Evolutionary conservation across 1,140 invertebrate genomes (phyloP).

Genomic region (Drosophila kanapiae): DNA sequence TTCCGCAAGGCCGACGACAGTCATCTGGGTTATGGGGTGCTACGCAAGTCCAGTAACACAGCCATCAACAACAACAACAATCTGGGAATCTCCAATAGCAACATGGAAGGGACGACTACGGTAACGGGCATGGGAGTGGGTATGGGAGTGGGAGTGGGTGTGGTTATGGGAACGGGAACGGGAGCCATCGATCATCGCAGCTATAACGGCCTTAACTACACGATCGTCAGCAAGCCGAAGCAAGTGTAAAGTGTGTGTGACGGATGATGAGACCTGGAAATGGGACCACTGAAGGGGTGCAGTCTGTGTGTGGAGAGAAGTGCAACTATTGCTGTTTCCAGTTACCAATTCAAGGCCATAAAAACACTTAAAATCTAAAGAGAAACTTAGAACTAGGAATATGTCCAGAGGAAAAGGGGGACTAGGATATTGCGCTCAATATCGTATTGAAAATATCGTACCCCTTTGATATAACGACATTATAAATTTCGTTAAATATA

Average conservation of each 20-base stretch:
- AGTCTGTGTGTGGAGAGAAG: slow-evolving; percentile 17
- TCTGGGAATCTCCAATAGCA: slow-evolving; percentile 44
- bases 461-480: not conserved
- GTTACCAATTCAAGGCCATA: not conserved
- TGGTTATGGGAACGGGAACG: not conserved
- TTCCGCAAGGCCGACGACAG: slow-evolving; percentile 91
- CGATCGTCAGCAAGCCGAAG: slow-evolving; percentile 92
- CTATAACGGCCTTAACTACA: slow-evolving; percentile 92
- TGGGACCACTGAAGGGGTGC: slow-evolving; percentile 5
- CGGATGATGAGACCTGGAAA: not conserved
- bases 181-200: slow-evolving; percentile 87
- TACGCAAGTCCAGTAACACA: slow-evolving; percentile 88
- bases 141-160: not conserved
- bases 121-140: not conserved
- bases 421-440: not conserved
- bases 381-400: not conserved
- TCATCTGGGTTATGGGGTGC: slow-evolving; percentile 91
- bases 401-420: not conserved
- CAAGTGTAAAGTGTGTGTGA: slow-evolving; percentile 20
- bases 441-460: not conserved
- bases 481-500: not conserved
- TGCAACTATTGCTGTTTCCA: slow-evolving; percentile 20
- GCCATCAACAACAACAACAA: slow-evolving; percentile 45
- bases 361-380: not conserved
- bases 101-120: slow-evolving; percentile 21